A percentile compares a stretch with the other conserved stretches of the same genome.
Evolutionary conservation across 2,797 vertebrate genomes (phyloP).

Genomic region (Xenentodon cancila): DNA sequence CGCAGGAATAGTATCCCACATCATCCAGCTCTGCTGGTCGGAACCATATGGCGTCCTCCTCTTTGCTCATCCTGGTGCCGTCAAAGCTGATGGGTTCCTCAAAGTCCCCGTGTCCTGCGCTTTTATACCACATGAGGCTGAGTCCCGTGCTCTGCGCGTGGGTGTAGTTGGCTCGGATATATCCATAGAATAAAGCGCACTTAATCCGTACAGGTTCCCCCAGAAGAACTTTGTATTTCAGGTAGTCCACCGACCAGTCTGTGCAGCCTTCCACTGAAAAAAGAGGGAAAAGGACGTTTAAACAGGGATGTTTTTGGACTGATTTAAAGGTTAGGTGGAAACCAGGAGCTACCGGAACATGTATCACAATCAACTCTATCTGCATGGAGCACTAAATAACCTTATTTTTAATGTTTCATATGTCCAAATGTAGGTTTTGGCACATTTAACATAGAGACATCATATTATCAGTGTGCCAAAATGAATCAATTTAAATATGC

Average conservation of each 20-base stretch:
- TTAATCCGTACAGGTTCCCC: conserved; percentile 99
- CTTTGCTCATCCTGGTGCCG: conserved; percentile 96
- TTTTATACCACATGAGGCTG: conserved; percentile 99
- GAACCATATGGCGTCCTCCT: conserved; percentile 99
- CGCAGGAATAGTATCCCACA: conserved; percentile 94
- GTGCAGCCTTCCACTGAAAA: conserved; percentile 96
- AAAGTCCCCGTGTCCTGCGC: conserved; percentile 92
- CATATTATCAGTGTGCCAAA: no score
- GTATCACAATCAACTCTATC: no score
- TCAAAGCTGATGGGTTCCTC: conserved; percentile 99
- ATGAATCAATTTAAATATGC: no score
- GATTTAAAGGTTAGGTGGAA: background rate
- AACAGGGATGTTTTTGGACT: background rate
- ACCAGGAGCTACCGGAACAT: no score
- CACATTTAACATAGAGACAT: no score
- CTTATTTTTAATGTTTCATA: no score
- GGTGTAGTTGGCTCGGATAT: conserved; percentile 98
- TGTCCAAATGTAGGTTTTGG: no score
- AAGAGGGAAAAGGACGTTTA: conserved; percentile 9
- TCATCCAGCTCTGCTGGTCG: conserved; percentile 94
- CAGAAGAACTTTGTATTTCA: conserved; percentile 96
- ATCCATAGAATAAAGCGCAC: conserved; percentile 98
- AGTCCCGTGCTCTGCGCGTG: conserved; percentile 96
- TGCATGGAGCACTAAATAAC: no score
- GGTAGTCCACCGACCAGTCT: conserved; percentile 99